These are phyloP conservation scores for Ceriagrion tenellum DNA, from an alignment of 2,888 invertebrate genomes.

Conservation along the genomic window DNA sequence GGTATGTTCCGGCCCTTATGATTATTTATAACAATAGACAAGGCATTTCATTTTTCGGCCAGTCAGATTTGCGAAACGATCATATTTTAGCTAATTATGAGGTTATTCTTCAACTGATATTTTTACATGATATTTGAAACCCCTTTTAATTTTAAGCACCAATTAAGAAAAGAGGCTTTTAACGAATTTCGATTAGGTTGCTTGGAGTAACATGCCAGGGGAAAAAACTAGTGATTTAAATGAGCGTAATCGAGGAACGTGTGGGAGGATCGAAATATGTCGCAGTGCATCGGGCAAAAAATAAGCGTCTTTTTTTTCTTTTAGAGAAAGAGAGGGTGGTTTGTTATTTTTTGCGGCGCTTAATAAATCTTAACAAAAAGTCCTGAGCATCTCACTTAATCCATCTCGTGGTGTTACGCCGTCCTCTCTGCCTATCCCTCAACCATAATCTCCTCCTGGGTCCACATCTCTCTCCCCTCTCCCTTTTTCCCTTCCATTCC, in stretches of 20 bases:
- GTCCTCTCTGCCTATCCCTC: neutral
- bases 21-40: no score
- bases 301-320: neutral
- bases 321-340: neutral
- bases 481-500: no score
- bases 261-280: neutral
- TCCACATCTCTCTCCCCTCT: neutral
- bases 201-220: neutral
- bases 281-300: neutral
- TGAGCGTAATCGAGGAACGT: neutral
- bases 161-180: neutral
- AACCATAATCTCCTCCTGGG: neutral
- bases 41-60: no score
- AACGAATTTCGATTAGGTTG: neutral
- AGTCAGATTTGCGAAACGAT: no score
- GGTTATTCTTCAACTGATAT: no score
- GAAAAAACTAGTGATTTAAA: neutral
- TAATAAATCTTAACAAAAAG: conserved; percentile 15
- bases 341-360: neutral
- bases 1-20: no score
- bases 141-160: no score
- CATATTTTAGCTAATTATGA: no score
- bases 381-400: neutral
- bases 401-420: conserved; percentile 8
- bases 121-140: no score